A percentile compares a stretch with the other conserved stretches of the same genome.
Conservation (phyloP, 2,797 vertebrate species). For the Eidolon dupreanum region DNA sequence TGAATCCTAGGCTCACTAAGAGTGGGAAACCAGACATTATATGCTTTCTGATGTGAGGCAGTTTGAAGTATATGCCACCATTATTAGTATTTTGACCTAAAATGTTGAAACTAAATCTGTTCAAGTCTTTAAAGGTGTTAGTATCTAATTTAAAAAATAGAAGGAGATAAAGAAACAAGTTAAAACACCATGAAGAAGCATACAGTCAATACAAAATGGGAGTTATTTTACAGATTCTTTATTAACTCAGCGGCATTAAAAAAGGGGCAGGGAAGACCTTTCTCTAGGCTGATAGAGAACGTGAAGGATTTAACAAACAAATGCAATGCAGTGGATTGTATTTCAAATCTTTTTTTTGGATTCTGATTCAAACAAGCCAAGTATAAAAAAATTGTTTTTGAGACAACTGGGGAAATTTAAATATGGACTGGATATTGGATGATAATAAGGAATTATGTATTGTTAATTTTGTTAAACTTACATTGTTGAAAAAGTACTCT, state of each 20-base stretch:
- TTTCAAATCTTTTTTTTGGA: neutral
- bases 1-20: neutral
- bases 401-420: neutral
- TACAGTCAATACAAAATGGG: neutral
- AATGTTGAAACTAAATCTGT: neutral
- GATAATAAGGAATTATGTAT: neutral
- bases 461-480: neutral
- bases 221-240: neutral
- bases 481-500: neutral
- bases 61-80: neutral
- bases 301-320: neutral
- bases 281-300: neutral
- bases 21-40: neutral
- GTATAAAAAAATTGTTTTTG: neutral
- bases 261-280: neutral
- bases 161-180: neutral
- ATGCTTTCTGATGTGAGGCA: neutral
- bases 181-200: neutral
- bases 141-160: neutral
- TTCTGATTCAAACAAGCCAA: neutral
- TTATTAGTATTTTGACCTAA: neutral
- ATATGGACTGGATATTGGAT: neutral
- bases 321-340: neutral
- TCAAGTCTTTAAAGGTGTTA: neutral
- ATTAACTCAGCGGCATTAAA: neutral